phyloP scores from a whole-genome alignment of 1,140 invertebrate species.

The Parapsyche elsis region DNA sequence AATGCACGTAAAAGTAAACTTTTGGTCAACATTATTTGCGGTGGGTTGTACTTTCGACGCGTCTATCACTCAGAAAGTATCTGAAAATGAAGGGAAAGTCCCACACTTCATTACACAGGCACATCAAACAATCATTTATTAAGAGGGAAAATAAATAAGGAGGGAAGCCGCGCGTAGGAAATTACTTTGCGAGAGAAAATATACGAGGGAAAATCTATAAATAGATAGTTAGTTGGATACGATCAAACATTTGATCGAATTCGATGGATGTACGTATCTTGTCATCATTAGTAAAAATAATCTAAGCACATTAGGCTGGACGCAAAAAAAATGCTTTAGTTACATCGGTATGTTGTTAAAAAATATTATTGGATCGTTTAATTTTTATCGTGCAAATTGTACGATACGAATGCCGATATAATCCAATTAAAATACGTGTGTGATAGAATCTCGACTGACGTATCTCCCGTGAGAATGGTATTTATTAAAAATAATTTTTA shows the following conservation, averaged over 20 bases:
- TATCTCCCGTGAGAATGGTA: conserved; percentile 3
- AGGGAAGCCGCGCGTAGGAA: conserved; percentile 19
- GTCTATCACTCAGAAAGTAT: conserved; percentile 3
- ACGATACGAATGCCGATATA: not conserved
- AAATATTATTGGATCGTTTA: too few species aligned
- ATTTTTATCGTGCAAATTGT: not conserved
- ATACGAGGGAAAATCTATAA: conserved; percentile 21
- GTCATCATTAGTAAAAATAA: conserved; percentile 49
- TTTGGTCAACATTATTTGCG: too few species aligned
- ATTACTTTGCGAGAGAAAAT: conserved; percentile 29
- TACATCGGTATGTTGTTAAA: not conserved
- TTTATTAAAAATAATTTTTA: not conserved
- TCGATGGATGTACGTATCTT: conserved; percentile 36
- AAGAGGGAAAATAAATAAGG: conserved; percentile 55
- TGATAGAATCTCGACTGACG: not conserved
- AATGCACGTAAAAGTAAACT: too few species aligned
- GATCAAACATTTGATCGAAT: conserved; percentile 22
- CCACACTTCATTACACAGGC: conserved; percentile 55
- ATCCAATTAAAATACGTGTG: not conserved
- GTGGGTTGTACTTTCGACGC: too few species aligned
- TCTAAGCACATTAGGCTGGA: conserved; percentile 22
- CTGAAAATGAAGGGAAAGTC: conserved; percentile 35
- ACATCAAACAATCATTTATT: conserved; percentile 57
- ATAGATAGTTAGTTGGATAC: not conserved
- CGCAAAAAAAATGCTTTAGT: not conserved